Evolutionary conservation across 2,797 vertebrate genomes (phyloP).

Genomic region (Choloepus didactylus): DNA sequence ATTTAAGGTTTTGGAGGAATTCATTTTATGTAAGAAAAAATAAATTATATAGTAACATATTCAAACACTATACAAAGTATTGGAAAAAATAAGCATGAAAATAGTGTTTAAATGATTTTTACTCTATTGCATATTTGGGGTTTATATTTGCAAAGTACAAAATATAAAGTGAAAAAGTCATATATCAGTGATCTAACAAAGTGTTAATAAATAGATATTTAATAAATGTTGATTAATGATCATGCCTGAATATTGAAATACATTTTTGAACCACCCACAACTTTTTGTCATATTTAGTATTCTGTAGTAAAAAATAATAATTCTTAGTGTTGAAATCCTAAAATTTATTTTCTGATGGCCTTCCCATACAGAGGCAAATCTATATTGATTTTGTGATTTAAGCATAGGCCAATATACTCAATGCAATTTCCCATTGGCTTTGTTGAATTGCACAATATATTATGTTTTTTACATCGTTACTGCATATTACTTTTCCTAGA

Average conservation of each 20-base stretch:
- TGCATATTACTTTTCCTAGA: slow-evolving; percentile 63
- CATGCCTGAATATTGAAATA: neutral
- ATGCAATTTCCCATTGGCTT: slow-evolving; percentile 65
- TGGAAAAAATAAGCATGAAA: neutral
- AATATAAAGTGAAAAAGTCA: neutral
- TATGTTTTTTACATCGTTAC: slow-evolving; percentile 64
- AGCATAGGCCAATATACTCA: slow-evolving; percentile 43
- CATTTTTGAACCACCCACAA: neutral
- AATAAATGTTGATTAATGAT: neutral
- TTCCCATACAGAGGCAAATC: slow-evolving; percentile 53
- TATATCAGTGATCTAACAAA: neutral
- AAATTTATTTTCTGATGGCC: slow-evolving; percentile 68
- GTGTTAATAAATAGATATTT: neutral
- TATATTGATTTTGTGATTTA: slow-evolving; percentile 73
- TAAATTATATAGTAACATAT: neutral
- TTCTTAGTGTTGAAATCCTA: neutral
- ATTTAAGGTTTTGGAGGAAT: neutral
- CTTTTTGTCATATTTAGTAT: neutral
- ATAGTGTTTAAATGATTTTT: neutral
- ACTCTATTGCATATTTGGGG: neutral
- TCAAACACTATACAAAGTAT: neutral
- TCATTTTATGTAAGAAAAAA: slow-evolving; percentile 18
- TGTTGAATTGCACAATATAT: slow-evolving; percentile 57
- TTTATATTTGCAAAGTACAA: neutral
- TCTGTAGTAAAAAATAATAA: neutral